Conservation (phyloP, 2,888 invertebrate genomes). For the Cyaniris semiargus region DNA sequence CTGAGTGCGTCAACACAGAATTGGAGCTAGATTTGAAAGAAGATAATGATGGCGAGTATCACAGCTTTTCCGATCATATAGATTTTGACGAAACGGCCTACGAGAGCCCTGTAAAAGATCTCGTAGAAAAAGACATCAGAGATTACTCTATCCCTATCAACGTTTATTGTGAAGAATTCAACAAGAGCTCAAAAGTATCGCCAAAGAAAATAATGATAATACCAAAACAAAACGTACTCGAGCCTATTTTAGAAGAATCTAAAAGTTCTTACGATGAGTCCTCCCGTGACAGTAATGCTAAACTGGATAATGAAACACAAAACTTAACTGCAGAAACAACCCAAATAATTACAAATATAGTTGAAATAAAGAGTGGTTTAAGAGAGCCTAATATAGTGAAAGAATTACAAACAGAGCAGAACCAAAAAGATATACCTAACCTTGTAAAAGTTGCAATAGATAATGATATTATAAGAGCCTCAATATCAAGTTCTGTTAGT, state of each 20-base stretch:
- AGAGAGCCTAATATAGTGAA: background rate
- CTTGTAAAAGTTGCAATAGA: constrained; percentile 5
- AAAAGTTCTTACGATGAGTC: constrained; percentile 68
- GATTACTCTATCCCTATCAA: constrained; percentile 74
- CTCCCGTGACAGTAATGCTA: constrained; percentile 48
- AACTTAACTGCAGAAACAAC: background rate
- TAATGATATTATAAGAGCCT: constrained; percentile 40
- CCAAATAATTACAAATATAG: background rate
- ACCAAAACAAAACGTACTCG: constrained; percentile 51
- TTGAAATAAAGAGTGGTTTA: background rate
- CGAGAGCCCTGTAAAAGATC: constrained; percentile 70
- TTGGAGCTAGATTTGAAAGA: constrained; percentile 48
- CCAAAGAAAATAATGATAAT: constrained; percentile 52
- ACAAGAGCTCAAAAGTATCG: constrained; percentile 54
- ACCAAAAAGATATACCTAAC: background rate
- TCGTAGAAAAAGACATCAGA: constrained; percentile 72
- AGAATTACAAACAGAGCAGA: background rate
- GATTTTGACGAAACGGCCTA: constrained; percentile 63
- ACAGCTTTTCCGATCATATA: constrained; percentile 68
- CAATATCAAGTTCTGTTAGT: constrained; percentile 50
- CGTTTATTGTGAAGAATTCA: constrained; percentile 67
- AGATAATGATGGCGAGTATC: constrained; percentile 68
- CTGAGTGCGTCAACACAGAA: constrained; percentile 46
- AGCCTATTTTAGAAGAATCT: constrained; percentile 74
- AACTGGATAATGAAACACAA: background rate